Conservation (phyloP, 2,888 invertebrate genomes). For the Nomada goodeniana region DNA sequence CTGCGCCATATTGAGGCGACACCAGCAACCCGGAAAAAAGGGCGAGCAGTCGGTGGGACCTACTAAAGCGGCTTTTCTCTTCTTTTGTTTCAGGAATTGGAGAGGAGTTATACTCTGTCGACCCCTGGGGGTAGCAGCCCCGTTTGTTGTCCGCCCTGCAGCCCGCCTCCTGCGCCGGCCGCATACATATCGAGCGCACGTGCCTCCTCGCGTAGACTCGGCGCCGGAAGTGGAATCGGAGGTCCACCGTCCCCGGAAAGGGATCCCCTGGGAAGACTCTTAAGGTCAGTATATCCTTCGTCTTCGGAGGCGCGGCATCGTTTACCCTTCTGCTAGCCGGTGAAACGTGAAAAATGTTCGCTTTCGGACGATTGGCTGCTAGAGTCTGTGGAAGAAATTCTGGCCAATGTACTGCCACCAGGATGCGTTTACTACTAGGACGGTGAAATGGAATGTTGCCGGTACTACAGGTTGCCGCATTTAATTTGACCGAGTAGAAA, state of each 20-base stretch:
- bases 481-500: no score
- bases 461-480: not conserved
- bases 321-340: not conserved
- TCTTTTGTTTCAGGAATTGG: conserved; percentile 77
- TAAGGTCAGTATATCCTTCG: conserved; percentile 71
- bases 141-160: conserved; percentile 79
- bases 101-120: conserved; percentile 79
- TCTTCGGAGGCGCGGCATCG: not conserved
- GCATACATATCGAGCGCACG: conserved; percentile 82
- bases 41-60: conserved; percentile 1
- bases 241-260: conserved; percentile 78
- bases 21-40: not conserved
- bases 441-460: not conserved
- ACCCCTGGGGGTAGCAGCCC: conserved; percentile 80
- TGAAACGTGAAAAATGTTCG: conserved; percentile 24
- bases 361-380: conserved; percentile 14
- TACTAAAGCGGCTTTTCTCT: conserved; percentile 45
- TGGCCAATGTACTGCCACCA: not conserved
- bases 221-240: conserved; percentile 73
- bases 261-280: conserved; percentile 78
- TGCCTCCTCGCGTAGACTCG: conserved; percentile 79
- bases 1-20: conserved; percentile 34
- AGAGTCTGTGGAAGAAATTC: not conserved
- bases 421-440: not conserved
- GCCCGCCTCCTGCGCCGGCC: conserved; percentile 81